Evolutionary conservation across 2,888 invertebrate genomes (phyloP).

Genomic region (Ommatoiulus sabulosus): DNA sequence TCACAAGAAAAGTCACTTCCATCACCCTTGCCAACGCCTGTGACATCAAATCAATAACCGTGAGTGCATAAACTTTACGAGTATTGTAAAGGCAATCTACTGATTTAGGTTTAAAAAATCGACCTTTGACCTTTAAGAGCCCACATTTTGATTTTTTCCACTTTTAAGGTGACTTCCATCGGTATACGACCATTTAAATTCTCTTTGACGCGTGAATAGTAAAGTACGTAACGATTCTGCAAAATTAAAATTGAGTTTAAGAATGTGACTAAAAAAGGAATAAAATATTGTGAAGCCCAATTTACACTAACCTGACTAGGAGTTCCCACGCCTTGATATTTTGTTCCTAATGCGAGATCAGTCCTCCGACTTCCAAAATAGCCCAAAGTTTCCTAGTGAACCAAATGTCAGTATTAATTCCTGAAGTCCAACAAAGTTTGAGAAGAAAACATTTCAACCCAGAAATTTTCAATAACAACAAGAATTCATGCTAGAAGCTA

Average conservation of each 20-base stretch:
- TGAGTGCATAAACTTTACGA: constrained; percentile 20
- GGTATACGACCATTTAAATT: constrained; percentile 66
- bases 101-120: background rate
- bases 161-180: constrained; percentile 64
- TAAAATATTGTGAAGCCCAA: background rate
- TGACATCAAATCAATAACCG: constrained; percentile 53
- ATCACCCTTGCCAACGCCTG: constrained; percentile 69
- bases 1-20: constrained; percentile 68
- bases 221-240: constrained; percentile 70
- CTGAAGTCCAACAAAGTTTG: too few relatives aligned
- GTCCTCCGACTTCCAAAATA: constrained; percentile 71
- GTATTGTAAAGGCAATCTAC: constrained; percentile 12
- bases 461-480: too few relatives aligned
- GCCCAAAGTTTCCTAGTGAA: constrained; percentile 67
- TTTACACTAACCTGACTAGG: constrained; percentile 69
- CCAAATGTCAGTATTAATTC: too few relatives aligned
- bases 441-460: too few relatives aligned
- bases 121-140: constrained; percentile 65
- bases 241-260: constrained; percentile 50
- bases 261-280: background rate
- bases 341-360: constrained; percentile 68
- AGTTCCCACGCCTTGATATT: constrained; percentile 71
- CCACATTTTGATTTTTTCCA: constrained; percentile 66
- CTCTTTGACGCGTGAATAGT: constrained; percentile 69
- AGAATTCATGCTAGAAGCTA: too few relatives aligned